Conservation (phyloP, 2,113 vertebrate genomes). For the Dissostichus mawsoni region DNA sequence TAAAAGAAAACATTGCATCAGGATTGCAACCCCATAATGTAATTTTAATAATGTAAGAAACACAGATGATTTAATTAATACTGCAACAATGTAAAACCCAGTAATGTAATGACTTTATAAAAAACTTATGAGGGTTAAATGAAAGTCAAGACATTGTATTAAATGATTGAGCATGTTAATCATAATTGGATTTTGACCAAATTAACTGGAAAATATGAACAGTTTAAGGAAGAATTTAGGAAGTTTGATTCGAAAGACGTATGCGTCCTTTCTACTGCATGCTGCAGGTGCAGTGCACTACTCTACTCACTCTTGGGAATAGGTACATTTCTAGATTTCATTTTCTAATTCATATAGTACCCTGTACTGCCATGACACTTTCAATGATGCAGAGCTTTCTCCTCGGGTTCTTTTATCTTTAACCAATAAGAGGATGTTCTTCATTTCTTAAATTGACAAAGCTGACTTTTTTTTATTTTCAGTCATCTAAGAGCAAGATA, state of each 20-base stretch:
- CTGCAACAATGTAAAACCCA: background rate
- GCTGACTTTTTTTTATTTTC: too few species aligned
- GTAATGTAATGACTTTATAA: background rate
- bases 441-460: too few species aligned
- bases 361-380: background rate
- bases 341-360: background rate
- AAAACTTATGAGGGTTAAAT: background rate
- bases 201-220: background rate
- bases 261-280: background rate
- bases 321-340: background rate
- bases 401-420: background rate
- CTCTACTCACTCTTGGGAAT: background rate
- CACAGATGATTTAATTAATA: conserved; percentile 1
- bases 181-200: background rate
- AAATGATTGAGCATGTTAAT: background rate
- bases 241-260: background rate
- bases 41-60: background rate
- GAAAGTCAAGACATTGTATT: background rate
- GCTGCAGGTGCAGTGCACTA: background rate
- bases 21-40: background rate
- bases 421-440: too few species aligned
- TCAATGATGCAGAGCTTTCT: background rate
- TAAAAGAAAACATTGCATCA: background rate
- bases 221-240: background rate
- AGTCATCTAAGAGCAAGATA: too few species aligned